These are phyloP conservation scores for Gymnopithys bicolor DNA, from an alignment of 2,797 vertebrate genomes.

Conservation along the genomic window DNA sequence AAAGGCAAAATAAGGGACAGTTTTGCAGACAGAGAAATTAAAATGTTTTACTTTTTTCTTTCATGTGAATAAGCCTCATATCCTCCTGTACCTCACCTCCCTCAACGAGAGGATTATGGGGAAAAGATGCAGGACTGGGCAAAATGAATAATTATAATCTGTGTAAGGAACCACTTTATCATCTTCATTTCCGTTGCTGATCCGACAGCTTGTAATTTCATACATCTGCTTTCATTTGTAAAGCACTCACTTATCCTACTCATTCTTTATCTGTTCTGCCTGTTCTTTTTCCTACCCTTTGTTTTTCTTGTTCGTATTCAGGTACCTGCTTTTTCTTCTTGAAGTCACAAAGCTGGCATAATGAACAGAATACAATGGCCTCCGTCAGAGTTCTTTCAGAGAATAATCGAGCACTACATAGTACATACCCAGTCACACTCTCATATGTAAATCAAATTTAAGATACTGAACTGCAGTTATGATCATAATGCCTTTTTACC, in stretches of 20 bases:
- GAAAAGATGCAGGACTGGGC: conserved; percentile 79
- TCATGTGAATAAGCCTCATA: conserved; percentile 72
- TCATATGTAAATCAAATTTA: conserved; percentile 37
- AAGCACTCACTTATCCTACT: conserved; percentile 88
- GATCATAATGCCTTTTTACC: conserved; percentile 19
- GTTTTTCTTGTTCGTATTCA: conserved; percentile 72
- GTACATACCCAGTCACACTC: conserved; percentile 45
- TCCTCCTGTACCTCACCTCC: conserved; percentile 60
- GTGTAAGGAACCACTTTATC: conserved; percentile 91
- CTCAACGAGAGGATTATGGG: conserved; percentile 64
- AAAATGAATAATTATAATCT: conserved; percentile 92
- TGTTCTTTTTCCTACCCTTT: conserved; percentile 70
- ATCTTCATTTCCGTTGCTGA: conserved; percentile 89
- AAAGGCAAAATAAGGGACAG: conserved; percentile 51
- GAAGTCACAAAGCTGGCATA: conserved; percentile 64
- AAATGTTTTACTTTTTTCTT: conserved; percentile 58
- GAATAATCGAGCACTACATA: conserved; percentile 23
- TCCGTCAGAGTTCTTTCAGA: conserved; percentile 50
- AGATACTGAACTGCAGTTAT: conserved; percentile 27
- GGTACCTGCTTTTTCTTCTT: conserved; percentile 66
- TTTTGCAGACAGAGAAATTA: conserved; percentile 67
- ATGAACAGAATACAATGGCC: conserved; percentile 50
- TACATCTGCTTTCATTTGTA: conserved; percentile 97
- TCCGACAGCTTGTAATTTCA: conserved; percentile 96
- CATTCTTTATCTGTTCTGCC: conserved; percentile 75